Conservation (phyloP, 2,797 vertebrate genomes). For the Sebastes jordani region DNA sequence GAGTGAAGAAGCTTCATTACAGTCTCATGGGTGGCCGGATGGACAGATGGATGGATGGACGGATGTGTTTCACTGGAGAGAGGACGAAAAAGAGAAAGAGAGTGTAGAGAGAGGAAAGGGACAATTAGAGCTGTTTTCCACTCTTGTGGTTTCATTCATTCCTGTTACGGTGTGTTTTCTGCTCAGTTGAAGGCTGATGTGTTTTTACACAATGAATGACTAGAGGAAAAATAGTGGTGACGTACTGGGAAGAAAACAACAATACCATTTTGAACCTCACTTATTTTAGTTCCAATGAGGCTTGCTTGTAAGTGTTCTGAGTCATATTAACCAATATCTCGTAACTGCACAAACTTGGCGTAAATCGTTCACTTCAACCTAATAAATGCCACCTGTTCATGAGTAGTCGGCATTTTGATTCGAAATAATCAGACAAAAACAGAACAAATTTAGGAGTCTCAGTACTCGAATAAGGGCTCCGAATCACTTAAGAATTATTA, state of each 20-base stretch:
- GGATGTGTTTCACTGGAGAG: constrained; percentile 5
- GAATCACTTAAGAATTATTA: constrained; percentile 1
- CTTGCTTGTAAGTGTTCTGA: neutral
- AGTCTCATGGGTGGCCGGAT: neutral
- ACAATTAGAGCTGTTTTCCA: constrained; percentile 29
- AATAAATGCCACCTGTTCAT: neutral
- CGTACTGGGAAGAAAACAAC: neutral
- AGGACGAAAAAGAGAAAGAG: neutral
- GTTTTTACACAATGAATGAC: neutral
- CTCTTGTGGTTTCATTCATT: constrained; percentile 36
- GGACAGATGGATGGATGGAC: no score
- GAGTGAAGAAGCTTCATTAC: constrained; percentile 10
- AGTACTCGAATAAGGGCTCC: neutral
- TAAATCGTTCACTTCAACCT: neutral
- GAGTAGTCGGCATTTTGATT: neutral
- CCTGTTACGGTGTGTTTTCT: constrained; percentile 6
- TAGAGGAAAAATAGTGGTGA: neutral
- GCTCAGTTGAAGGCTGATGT: neutral
- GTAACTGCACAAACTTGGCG: neutral
- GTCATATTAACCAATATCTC: neutral
- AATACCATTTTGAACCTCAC: neutral
- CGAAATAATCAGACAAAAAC: neutral
- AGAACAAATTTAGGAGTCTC: neutral
- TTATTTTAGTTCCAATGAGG: neutral
- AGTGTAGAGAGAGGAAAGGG: neutral